These are phyloP conservation scores for Rugalucina vietnamica DNA, from an alignment of 2,888 invertebrate genomes.

Conservation along the genomic window DNA sequence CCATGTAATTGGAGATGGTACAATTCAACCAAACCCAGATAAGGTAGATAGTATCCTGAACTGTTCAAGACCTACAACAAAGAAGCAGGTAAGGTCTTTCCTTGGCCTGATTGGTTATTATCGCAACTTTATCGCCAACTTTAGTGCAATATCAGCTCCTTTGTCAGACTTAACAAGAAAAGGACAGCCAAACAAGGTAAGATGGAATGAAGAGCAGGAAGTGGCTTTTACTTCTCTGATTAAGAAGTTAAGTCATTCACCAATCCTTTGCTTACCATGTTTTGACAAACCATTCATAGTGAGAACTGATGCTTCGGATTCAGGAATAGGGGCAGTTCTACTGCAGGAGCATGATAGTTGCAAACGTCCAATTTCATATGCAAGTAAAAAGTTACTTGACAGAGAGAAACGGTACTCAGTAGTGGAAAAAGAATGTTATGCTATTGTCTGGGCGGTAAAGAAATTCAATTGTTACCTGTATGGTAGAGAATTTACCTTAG, in stretches of 20 bases:
- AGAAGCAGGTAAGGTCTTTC: conserved; percentile 23
- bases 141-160: conserved; percentile 25
- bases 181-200: conserved; percentile 30
- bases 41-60: no score
- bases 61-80: no score
- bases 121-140: conserved; percentile 5
- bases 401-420: conserved; percentile 56
- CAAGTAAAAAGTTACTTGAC: conserved; percentile 61
- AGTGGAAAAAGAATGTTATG: conserved; percentile 59
- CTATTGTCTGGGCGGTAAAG: conserved; percentile 54
- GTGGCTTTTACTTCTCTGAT: conserved; percentile 31
- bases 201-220: conserved; percentile 29
- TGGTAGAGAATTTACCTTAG: conserved; percentile 49
- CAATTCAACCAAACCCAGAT: no score
- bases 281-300: conserved; percentile 37
- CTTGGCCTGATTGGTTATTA: conserved; percentile 4
- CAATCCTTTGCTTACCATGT: conserved; percentile 41
- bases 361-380: conserved; percentile 68
- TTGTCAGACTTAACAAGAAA: conserved; percentile 40
- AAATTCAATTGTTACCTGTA: conserved; percentile 58
- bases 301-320: conserved; percentile 48
- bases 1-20: no score
- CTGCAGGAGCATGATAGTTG: conserved; percentile 25
- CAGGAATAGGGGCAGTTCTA: conserved; percentile 34
- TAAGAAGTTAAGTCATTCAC: not conserved